Base-by-base conservation (phyloP, 1,140 invertebrate genomes). In the Bactericera cockerelli region DNA sequence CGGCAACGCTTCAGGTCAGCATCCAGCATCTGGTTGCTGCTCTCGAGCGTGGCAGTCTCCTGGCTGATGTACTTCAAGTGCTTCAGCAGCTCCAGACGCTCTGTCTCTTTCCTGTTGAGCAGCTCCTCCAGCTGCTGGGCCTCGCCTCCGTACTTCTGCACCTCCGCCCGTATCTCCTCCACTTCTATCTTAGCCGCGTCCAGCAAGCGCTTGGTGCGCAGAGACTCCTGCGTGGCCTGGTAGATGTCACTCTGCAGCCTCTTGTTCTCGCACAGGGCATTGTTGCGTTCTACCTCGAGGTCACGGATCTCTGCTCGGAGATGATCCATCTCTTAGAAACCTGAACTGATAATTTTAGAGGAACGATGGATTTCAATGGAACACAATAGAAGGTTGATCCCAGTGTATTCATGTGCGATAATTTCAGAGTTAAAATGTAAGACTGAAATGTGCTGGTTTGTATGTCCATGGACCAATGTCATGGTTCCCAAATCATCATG, bases 61-160 rank as follows among this genome's bases (percentile, higher is more conserved):
- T 82, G 70, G 56, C 79, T 82, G 6, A 86, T 69, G 67, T 78
- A 80, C 61, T 80, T 76, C 69, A 82, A 85, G 59, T 85, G 80
- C 69, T 85, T 81, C 60, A 85, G 65, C 77, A 86, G 80, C 65
- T 84, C 81, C 33, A 76, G 77, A 62, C 82, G 75, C 69, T 85
- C 82, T 28, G 77, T 76, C 68, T 86, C 81, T 68, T 75, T 76
- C 63, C 75, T 69, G 62, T 74, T 69, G 13, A 74, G 63, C 57
- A 73, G 68, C 42, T 86, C 82, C 67, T 85, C 82, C 61, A 80
- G 78, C 61, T 81, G 72, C 64, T 80, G 77, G 11, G 85, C 78
- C 73, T 84, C 81, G 64, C 76, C 76, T 11, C 84, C 81, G 69
- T 86, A 86, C 65, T 81, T 80, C 65, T 84, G 82, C 62, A 85